Conservation (phyloP, 1,140 invertebrate species). For the Aethina tumida region DNA sequence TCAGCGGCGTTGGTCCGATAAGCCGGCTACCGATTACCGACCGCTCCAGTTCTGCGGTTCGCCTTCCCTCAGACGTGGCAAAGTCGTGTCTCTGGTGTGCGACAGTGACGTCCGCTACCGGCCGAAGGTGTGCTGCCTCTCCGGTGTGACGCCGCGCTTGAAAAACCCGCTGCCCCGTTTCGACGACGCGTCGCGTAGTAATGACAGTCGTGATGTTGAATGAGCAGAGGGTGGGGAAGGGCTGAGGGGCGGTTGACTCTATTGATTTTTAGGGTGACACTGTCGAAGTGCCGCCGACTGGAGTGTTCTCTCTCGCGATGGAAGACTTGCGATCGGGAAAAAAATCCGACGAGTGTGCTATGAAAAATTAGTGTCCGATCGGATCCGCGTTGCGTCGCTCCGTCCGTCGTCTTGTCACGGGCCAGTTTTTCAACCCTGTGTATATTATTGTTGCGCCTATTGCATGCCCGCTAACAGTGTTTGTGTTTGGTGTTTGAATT, state of each 20-base stretch:
- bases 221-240: slow-evolving; percentile 36
- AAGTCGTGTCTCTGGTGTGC: slow-evolving; percentile 16
- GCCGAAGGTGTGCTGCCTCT: no score
- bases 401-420: slow-evolving; percentile 7
- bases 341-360: slow-evolving; percentile 26
- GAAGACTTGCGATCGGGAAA: slow-evolving; percentile 41
- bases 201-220: slow-evolving; percentile 32
- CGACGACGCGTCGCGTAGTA: slow-evolving; percentile 24
- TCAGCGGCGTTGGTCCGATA: slow-evolving; percentile 12
- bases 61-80: slow-evolving; percentile 28
- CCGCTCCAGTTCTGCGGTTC: slow-evolving; percentile 21
- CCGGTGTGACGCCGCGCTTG: slow-evolving; percentile 6
- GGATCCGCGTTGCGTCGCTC: slow-evolving; percentile 3
- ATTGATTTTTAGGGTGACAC: slow-evolving; percentile 59
- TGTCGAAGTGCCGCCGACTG: slow-evolving; percentile 44
- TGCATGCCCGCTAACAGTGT: slow-evolving; percentile 5
- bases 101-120: slow-evolving; percentile 19
- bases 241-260: slow-evolving; percentile 44
- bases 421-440: slow-evolving; percentile 2
- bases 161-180: slow-evolving; percentile 21
- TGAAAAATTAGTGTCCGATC: slow-evolving; percentile 19
- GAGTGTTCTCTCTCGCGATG: slow-evolving; percentile 40
- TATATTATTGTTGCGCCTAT: slow-evolving; percentile 3
- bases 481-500: slow-evolving; percentile 18
- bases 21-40: slow-evolving; percentile 24